These are phyloP conservation scores for Cataglyphis cursor DNA, from an alignment of 2,888 invertebrate species.

Conservation along the genomic window DNA sequence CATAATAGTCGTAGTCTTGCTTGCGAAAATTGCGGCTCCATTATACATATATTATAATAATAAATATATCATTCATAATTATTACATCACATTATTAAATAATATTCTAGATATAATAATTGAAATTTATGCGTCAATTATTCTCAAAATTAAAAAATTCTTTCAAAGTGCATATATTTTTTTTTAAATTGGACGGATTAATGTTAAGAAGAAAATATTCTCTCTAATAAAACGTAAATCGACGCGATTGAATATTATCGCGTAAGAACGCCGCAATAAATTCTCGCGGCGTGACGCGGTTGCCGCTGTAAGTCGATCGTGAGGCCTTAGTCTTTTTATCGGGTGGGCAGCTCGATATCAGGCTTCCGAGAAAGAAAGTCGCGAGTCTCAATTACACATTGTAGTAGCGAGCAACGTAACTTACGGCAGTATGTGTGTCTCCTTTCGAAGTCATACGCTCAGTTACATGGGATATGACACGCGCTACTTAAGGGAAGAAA, in stretches of 20 bases:
- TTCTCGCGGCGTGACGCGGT: conserved; percentile 24
- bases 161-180: neutral
- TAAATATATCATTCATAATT: neutral
- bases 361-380: conserved; percentile 79
- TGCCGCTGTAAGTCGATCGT: conserved; percentile 31
- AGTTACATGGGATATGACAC: conserved; percentile 69
- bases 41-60: neutral
- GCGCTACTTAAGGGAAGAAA: conserved; percentile 53
- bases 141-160: no score
- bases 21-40: neutral
- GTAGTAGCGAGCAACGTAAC: conserved; percentile 61
- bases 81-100: neutral
- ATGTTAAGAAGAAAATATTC: neutral
- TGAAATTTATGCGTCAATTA: no score
- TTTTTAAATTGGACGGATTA: neutral
- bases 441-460: conserved; percentile 36
- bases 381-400: conserved; percentile 72
- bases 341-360: conserved; percentile 71
- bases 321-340: conserved; percentile 34
- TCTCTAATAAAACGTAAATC: neutral
- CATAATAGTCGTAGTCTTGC: neutral
- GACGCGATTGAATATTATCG: neutral
- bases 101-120: neutral
- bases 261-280: conserved; percentile 12
- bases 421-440: conserved; percentile 65